Evolutionary conservation across 2,113 vertebrate species (phyloP), one percentile per base, ranked within the genome.

Genomic region (Mungos mungo): DNA sequence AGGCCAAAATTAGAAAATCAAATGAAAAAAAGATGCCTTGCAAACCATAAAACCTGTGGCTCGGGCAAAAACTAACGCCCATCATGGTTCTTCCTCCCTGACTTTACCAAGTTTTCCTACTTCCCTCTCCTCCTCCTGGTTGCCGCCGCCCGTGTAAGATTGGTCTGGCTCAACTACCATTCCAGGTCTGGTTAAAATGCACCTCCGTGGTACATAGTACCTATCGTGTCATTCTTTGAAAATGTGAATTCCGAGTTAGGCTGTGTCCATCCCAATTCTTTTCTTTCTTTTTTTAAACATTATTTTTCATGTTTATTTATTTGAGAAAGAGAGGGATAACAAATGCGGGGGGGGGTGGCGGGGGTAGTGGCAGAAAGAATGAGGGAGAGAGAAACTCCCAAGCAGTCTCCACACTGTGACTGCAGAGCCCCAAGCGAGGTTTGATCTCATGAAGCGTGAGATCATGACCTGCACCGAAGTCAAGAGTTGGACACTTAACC

Each of bases 121-220:
- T 38, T 25, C 27, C 19, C 9, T 15, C 35, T 65, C 41, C 4
- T 41, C 8, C 5, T 27, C 23, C 8, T 10, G 13, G 45, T 16
- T 3, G 1, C 50, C 16, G 18, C 2, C 3, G 5, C 13, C 65
- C 33, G 27, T 1, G 3, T 19, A 19, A 31, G 60, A 54, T 0
- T 66, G 60, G 57, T 3, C 50, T 54, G 86, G 77, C 60, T 52
- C 57, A 57, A 68, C 72, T 25, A 13, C 57, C 33, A 5, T 18
- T 25, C 1, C 6, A 45, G 11, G 41, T 50, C 23, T 63, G 88
- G 38, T 54, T 69, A n/a, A 74, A 88, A 52, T 3, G 27, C 13
- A 50, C 4, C 5, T 27, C 8, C 0, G 16, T 2, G 4, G 3
- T 27, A 10, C 29, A 0, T 52, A 54, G 19, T 38, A 38, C 14